Evolutionary conservation across 2,797 vertebrate genomes (phyloP).

Genomic region (Sebastes kiyomatsui): DNA sequence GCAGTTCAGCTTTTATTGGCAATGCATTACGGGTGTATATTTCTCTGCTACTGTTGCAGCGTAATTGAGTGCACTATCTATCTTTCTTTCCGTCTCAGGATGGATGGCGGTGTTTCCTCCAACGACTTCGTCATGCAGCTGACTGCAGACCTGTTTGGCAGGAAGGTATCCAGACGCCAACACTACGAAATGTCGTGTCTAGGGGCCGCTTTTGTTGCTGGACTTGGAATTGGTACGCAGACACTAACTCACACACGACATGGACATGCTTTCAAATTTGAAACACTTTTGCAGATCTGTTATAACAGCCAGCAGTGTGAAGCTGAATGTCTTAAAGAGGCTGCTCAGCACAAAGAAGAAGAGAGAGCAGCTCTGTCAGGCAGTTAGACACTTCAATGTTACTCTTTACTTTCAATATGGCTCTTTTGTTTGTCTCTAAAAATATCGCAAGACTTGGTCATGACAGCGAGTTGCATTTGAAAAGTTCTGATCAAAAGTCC

Average conservation of each 20-base stretch:
- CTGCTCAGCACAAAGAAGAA: background rate
- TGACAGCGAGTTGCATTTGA: conserved; percentile 29
- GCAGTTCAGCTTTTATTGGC: conserved; percentile 42
- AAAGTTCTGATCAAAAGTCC: conserved; percentile 43
- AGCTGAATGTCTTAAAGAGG: background rate
- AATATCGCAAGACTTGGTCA: conserved; percentile 16
- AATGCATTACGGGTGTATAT: conserved; percentile 34
- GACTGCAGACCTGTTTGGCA: conserved; percentile 92
- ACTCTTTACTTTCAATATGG: background rate
- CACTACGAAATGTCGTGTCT: conserved; percentile 92
- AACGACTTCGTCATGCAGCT: conserved; percentile 96
- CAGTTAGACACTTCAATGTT: background rate
- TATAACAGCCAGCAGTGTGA: background rate
- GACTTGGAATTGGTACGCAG: conserved; percentile 89
- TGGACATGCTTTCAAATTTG: background rate
- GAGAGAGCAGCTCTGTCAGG: background rate
- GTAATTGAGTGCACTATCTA: conserved; percentile 13
- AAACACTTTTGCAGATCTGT: background rate
- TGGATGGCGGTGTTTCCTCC: conserved; percentile 93
- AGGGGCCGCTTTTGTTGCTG: conserved; percentile 93
- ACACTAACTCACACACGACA: background rate
- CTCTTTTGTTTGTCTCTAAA: conserved; percentile 17
- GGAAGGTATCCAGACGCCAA: conserved; percentile 83
- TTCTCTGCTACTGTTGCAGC: conserved; percentile 27
- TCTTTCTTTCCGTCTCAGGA: conserved; percentile 75